Percentiles rank a stretch among this genome's conserved stretches.
Conservation (phyloP, 92 coral and sea anemone species). For the Bergia puertoricense region DNA sequence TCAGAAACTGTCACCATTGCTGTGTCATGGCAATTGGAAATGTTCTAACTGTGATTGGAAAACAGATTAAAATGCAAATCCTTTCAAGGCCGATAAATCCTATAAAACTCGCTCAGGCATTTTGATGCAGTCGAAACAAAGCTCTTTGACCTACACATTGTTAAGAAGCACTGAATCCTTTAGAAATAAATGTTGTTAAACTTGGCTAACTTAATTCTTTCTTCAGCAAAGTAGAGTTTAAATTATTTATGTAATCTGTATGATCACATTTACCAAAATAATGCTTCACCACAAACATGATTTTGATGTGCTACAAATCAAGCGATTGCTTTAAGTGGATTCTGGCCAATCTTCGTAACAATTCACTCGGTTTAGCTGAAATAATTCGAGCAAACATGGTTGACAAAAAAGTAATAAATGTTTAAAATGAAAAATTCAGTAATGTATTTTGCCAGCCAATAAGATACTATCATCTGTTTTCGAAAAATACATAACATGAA, state of each 20-base stretch:
- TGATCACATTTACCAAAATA: constrained; percentile 21
- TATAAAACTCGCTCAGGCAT: neutral
- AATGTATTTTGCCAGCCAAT: too few species aligned
- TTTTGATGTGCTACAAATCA: constrained; percentile 22
- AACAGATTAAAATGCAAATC: neutral
- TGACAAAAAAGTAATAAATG: neutral
- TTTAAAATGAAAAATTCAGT: too few species aligned
- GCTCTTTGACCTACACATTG: constrained; percentile 4
- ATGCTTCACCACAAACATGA: constrained; percentile 18
- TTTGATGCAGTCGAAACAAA: neutral
- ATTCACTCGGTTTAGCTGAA: neutral
- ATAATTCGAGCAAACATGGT: neutral
- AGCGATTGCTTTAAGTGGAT: neutral
- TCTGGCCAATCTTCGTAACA: neutral
- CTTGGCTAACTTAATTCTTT: constrained; percentile 7
- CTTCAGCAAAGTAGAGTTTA: neutral
- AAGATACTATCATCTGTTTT: too few species aligned
- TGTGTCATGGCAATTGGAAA: neutral
- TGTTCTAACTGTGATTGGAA: neutral
- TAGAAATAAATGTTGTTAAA: neutral
- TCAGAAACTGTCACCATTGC: constrained; percentile 39
- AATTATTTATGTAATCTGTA: constrained; percentile 30
- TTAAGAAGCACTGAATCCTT: neutral
- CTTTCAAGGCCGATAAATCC: neutral
- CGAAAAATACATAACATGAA: too few species aligned